Percentiles rank a stretch among this genome's conserved stretches.
Conservation (phyloP, 2,888 invertebrate species). For the Synanthedon vespiformis region DNA sequence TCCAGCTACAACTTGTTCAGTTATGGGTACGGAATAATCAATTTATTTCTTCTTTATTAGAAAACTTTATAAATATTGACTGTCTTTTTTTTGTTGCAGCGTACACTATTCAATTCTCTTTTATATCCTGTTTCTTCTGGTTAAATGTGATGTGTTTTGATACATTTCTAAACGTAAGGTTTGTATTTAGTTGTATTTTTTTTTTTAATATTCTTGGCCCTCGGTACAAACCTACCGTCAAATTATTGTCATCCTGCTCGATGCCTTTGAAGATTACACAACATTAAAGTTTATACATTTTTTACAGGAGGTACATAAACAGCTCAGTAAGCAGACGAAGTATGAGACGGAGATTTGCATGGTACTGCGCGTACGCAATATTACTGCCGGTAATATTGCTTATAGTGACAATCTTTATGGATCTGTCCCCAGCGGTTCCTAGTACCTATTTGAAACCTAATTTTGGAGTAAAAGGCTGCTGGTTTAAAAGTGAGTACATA, state of each 20-base stretch:
- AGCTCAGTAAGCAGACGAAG: slow-evolving; percentile 47
- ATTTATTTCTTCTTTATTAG: background rate
- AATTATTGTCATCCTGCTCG: too few species aligned
- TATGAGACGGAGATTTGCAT: slow-evolving; percentile 62
- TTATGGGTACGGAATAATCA: slow-evolving; percentile 37
- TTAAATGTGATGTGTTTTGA: slow-evolving; percentile 77
- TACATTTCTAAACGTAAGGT: slow-evolving; percentile 71
- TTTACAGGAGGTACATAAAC: slow-evolving; percentile 44
- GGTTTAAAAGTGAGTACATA: slow-evolving; percentile 70
- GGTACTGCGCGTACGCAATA: slow-evolving; percentile 72
- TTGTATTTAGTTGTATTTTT: slow-evolving; percentile 21
- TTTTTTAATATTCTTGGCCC: background rate
- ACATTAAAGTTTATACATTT: background rate
- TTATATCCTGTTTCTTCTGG: slow-evolving; percentile 77
- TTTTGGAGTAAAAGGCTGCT: slow-evolving; percentile 70
- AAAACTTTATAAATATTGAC: background rate
- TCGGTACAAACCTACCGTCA: background rate
- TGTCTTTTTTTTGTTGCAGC: slow-evolving; percentile 55
- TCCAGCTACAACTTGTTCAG: slow-evolving; percentile 50
- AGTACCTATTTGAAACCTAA: slow-evolving; percentile 70
- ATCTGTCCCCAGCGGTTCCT: slow-evolving; percentile 72
- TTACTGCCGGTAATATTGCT: slow-evolving; percentile 63
- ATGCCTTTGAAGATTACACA: background rate
- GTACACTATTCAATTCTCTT: slow-evolving; percentile 74
- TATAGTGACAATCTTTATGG: slow-evolving; percentile 68